Conservation (phyloP, 2,113 vertebrate species). For the Epinephelus cyanopodus region DNA sequence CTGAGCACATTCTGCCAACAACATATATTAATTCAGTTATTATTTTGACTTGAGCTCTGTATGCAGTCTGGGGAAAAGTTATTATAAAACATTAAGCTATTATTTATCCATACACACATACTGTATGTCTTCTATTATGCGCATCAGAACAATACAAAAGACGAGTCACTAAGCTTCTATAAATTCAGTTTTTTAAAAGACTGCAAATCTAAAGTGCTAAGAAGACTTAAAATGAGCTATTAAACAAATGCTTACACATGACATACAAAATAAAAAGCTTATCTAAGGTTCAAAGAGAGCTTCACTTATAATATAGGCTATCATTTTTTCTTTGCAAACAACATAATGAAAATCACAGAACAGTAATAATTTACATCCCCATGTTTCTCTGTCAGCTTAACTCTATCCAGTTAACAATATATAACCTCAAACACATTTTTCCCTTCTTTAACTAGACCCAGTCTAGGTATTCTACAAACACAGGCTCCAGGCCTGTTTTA, state of each 20-base stretch:
- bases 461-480: slow-evolving; percentile 44
- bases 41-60: background rate
- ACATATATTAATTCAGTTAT: background rate
- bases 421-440: slow-evolving; percentile 4
- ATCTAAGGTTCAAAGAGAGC: slow-evolving; percentile 51
- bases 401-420: background rate
- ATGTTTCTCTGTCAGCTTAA: slow-evolving; percentile 17
- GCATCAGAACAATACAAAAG: background rate
- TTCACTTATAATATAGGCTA: slow-evolving; percentile 25
- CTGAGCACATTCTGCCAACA: background rate
- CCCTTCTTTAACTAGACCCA: slow-evolving; percentile 50
- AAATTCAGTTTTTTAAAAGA: background rate
- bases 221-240: slow-evolving; percentile 24
- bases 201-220: slow-evolving; percentile 76
- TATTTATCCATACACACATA: background rate
- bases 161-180: slow-evolving; percentile 4
- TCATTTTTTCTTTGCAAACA: slow-evolving; percentile 1
- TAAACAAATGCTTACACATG: slow-evolving; percentile 19
- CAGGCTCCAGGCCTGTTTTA: slow-evolving; percentile 58
- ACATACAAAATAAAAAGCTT: slow-evolving; percentile 60
- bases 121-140: background rate
- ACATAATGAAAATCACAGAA: slow-evolving; percentile 12
- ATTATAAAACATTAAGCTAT: slow-evolving; percentile 25
- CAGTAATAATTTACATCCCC: background rate
- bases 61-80: background rate